These are phyloP conservation scores for Pedicia rivosa DNA, from an alignment of 2,888 invertebrate genomes.

Conservation along the genomic window DNA sequence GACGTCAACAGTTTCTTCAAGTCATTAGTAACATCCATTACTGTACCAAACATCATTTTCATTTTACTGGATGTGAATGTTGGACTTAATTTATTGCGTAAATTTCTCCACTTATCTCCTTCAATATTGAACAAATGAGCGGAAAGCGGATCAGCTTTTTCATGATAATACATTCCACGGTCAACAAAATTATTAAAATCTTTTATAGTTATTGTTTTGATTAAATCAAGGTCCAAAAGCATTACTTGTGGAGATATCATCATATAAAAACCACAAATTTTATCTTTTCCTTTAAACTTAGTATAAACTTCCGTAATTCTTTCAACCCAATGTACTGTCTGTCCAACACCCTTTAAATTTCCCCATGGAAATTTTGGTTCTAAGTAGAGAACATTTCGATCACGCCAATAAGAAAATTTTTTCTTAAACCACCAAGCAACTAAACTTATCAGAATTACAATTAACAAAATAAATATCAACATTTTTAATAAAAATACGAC, in stretches of 20 bases:
- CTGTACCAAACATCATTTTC: conserved; percentile 17
- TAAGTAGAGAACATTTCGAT: conserved; percentile 9
- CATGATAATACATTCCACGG: conserved; percentile 23
- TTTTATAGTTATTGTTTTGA: conserved; percentile 20
- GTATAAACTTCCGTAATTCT: conserved; percentile 15
- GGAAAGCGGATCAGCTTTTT: conserved; percentile 25
- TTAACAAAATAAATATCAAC: too few species aligned
- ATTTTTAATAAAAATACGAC: too few species aligned
- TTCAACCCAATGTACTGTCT: conserved; percentile 1
- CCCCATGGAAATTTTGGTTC: conserved; percentile 12
- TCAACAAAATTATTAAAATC: conserved; percentile 23
- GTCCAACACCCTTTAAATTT: conserved; percentile 7
- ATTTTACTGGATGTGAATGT: conserved; percentile 21
- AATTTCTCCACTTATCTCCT: conserved; percentile 25
- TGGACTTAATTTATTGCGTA: conserved; percentile 20
- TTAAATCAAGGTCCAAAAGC: conserved; percentile 22
- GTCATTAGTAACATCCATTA: neutral
- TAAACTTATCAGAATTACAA: too few species aligned
- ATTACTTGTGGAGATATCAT: conserved; percentile 20
- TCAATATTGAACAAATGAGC: conserved; percentile 29
- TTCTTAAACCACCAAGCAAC: too few species aligned
- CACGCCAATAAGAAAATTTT: conserved; percentile 12
- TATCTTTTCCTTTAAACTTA: conserved; percentile 16
- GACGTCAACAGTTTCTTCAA: too few species aligned
- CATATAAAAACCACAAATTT: conserved; percentile 24